Base-by-base conservation (phyloP, 2,797 vertebrate species). In the Clarias fuscus region DNA sequence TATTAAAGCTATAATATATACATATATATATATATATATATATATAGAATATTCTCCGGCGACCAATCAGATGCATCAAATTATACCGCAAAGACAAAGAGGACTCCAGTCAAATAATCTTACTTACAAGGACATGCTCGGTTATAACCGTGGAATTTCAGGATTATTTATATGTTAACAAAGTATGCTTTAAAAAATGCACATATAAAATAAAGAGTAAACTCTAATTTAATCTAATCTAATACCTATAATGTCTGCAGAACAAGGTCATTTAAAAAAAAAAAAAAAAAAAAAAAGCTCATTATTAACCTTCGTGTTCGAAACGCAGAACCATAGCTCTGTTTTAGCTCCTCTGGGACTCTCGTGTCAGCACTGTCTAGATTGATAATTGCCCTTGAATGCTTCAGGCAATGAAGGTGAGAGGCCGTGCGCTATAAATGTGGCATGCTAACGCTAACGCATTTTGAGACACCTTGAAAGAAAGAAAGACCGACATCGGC, bases 341-440 rank as follows among this genome's bases (percentile, higher is more conserved):
- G 78, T 82, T 84, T 84, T 76, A 88, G 87, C 87, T 82, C 77
- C 72, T 68, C n/a, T 11, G 83, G 85, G 85, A 85, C 77, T 86
- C 67, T 86, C 77, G 73, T 89, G 88, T 88, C 87, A 91, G 89
- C 83, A 84, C 67, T 64, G 84, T 72, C 86, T 79, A 48, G 84
- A 89, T 84, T 77, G 72, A 77, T 86, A 89, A 91, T 89, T 89
- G 89, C 85, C 80, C 88, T 77, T 81, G 89, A 88, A 89, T 89
- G 83, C 87, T 89, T 82, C 62, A 67, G 79, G 88, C 87, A 86
- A 75, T 82, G 64, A 86, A 78, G 85, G 48, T 27, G 27, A 68
- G 73, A 84, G 76, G 73, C 71, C 68, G 65, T 59, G 65, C 24
- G 53, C 82, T 65, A 81, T 83, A 80, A 85, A 83, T 83, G 70